Base-by-base conservation (phyloP, 2,797 vertebrate genomes). In the Cercopithecus neglectus region DNA sequence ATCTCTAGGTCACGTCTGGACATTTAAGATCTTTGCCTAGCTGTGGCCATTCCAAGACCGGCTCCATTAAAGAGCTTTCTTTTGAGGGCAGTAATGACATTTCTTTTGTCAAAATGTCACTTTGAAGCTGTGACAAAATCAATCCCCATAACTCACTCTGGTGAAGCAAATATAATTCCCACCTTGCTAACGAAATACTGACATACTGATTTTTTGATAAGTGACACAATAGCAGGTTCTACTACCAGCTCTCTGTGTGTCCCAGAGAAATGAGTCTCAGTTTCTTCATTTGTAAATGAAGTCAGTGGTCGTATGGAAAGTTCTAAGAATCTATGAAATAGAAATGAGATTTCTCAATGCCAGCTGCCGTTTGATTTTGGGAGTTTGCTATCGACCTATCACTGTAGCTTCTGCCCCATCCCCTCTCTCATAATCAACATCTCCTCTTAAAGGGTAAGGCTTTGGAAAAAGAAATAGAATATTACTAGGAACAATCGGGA, bases 281-380 rank as follows among this genome's bases (percentile, higher is more conserved):
- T 93, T 72, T 93, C 67, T 91, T 96, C 28, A 90, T 39, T 64
- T 81, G 16, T 84, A 92, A 90, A 84, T 92, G 72, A 92, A 94
- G 19, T 92, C 64, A 94, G 30, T 57, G 64, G 41, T 48, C 70
- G 44, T 24, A 16, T 8, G 79, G 28, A 83, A 80, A 89, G 50
- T 94, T 91, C 74, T 11, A 93, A 83, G 67, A 92, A 61, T 85
- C 50, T 50, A 33, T 33, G 17, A 59, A 26, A 78, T 7, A 85
- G 50, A 89, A 82, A 33, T 17, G 26, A 70, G 30, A 53, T 84
- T 86, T 93, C 36, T 87, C 91, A 74, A 28, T 13, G 41, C 24
- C 41, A 44, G 33, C 28, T 85, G 11, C 41, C 48, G 12, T 53
- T 59, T 70, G 84, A 74, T 74, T 75, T 74, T 24, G 53, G 74